Base-by-base conservation (phyloP, 2,113 vertebrate genomes). In the Setophaga coronata region DNA sequence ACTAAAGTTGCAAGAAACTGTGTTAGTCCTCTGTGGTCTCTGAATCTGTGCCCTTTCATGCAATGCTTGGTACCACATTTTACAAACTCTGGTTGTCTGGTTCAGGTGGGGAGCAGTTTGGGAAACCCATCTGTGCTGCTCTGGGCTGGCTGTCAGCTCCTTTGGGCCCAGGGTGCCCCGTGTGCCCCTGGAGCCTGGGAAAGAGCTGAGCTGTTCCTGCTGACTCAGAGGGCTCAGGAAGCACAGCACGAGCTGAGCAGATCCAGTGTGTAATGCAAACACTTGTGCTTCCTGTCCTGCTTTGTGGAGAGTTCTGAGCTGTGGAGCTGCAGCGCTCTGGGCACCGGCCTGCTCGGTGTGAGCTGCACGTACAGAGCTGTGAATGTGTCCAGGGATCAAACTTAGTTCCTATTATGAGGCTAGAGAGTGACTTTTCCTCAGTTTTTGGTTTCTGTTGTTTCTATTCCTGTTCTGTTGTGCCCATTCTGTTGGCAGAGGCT, bases 191-290 rank as follows among this genome's bases (percentile, higher is more conserved):
- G 53, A 58, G 79, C 91, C 60, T 90, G 82, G 90, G 79, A 83
- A 73, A 36, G 73, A 66, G 45, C 19, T 50, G 71, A 80, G 77
- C 95, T 86, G 6, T 89, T 90, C 54, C 18, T 77, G 87, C 83
- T 88, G 24, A 1, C 84, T 77, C 84, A 14, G 2, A 5, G 25
- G n/a, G 80, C 53, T 82, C 90, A 64, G 93, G 92, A 90, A 82
- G 79, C 79, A 20, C 71, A 36, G 8, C 69, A 20, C 79, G 58
- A 14, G 87, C 93, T 92, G 93, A 78, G 93, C 90, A 82, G 51
- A 70, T 23, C 4, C 31, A 10, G 60, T 1, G 67, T 36, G 8
- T 5, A 15, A 43, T 45, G 87, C 10, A 36, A 62, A 24, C 70
- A 31, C 62, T 36, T 0, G 24, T 67, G 84, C 66, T 89, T 74